Base-by-base conservation (phyloP, 37 sponge, comb jelly and placozoan species). In the Eunapius fragilis region DNA sequence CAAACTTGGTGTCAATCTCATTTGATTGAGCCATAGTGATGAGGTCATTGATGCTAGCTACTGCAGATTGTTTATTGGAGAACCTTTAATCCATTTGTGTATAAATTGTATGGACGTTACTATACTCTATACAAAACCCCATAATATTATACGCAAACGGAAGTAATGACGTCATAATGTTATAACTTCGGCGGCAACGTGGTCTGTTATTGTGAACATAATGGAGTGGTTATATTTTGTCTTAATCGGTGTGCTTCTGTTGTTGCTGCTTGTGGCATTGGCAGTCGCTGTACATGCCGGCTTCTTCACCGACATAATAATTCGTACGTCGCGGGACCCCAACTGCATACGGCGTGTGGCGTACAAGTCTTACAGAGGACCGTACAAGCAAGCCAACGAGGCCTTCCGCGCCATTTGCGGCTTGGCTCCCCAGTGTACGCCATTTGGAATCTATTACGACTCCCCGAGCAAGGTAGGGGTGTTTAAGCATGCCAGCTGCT, bases 401-500 rank as follows among this genome's bases (percentile, higher is more conserved):
- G 74, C 75, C 17, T 87, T 79, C 37, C 33, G 76, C 0, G 28
- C 48, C 2, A 67, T 92, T 6, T 22, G 25, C 36, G 25, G 34
- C 2, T 31, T 91, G 22, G 91, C 48, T 3, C 89, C 82, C 0
- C 27, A 86, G 31, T 24, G 38, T 23, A 89, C 33, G 58, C 32
- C 69, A 6, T 91, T 95, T 84, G 90, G 85, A 0, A 49, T 95
- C 19, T 95, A 87, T 37, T 95, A 95, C 68, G 95, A 95, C 41
- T 89, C 91, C 78, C 92, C 95, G 31, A 67, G 91, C 4, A 89
- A 82, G 84, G 95, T 94, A 47, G 77, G 75, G 35, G 70, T 49
- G 24, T 31, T 75, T 25, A 75, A 25, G 2, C 30, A 0, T 31
- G 37, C 68, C 38, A 70, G 27, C 73, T 35, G 17, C 72, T 70